Evolutionary conservation across 2,888 invertebrate genomes (phyloP), one percentile per base, ranked within the genome.

Genomic region (Thymelicus sylvestris): DNA sequence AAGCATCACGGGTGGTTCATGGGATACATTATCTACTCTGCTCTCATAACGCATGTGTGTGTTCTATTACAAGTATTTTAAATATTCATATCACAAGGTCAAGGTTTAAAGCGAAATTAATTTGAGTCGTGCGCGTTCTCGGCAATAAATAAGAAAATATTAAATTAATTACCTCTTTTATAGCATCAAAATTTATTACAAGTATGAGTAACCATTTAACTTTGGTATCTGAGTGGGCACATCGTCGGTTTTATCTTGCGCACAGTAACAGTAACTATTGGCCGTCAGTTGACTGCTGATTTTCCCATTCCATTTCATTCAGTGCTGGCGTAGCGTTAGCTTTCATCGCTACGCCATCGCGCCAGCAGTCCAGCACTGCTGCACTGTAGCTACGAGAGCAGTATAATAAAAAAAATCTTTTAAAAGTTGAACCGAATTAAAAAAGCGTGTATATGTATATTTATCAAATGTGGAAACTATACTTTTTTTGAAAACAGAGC

Each of bases 131-230:
- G 38, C 47, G 44, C 67, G 62, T 62, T 44, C 62, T 44, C n/a
- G 44, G 50, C 62, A 62, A 68, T 68, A 68, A 68, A 68, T 68
- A 62, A 24, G 4, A 55, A 62, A 67, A 68, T 62, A 68, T 68
- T 15, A 44, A 62, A 61, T 68, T 68, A 52, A 68, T 68, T 41
- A 24, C 44, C 15, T 10, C 55, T 55, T 52, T 62, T 62, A 68
- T 68, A 15, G 68, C 68, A 44, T 13, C 63, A 63, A 5, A 44
- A 55, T 68, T 63, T 63, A 63, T 63, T 55, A n/a, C 13, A 44
- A 44, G n/a, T n/a, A 59, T 39, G 8, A 59, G n/a, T 59, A 7
- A 8, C 24, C 10, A 6, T 19, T 24, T 24, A 12, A 55, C 10
- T 24, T 15, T 19, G 5, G 12, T 4, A 24, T 24, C 24, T 52